phyloP scores from a whole-genome alignment of 2,888 invertebrate genomes.

The Nowickia ferox region DNA sequence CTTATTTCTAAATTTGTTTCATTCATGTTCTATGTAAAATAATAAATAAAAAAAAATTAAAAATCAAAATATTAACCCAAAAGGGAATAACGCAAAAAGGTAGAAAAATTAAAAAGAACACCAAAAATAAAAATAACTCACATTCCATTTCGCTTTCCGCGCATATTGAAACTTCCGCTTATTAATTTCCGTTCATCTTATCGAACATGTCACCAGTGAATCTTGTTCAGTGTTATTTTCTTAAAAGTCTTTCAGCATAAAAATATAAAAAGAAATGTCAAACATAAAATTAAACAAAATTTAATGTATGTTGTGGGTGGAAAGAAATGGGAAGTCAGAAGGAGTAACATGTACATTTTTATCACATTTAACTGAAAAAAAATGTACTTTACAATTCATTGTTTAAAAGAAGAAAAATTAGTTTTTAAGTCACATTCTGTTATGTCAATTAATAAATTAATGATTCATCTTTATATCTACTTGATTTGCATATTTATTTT shows the following conservation, averaged over 20 bases:
- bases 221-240: neutral
- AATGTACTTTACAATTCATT: too few relatives aligned
- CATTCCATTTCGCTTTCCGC: slow-evolving; percentile 38
- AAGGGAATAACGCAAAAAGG: neutral
- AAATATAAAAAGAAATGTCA: neutral
- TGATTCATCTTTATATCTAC: too few relatives aligned
- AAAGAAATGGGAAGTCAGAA: too few relatives aligned
- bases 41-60: neutral
- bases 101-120: neutral
- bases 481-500: too few relatives aligned
- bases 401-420: too few relatives aligned
- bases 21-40: neutral
- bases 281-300: neutral
- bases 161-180: slow-evolving; percentile 63
- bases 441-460: too few relatives aligned
- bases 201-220: slow-evolving; percentile 39
- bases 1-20: too few relatives aligned
- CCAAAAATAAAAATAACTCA: slow-evolving; percentile 29
- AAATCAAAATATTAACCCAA: neutral
- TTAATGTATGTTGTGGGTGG: too few relatives aligned
- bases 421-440: too few relatives aligned
- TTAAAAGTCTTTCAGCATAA: neutral
- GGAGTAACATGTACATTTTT: too few relatives aligned
- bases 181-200: slow-evolving; percentile 65
- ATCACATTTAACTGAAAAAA: too few relatives aligned